phyloP scores from a whole-genome alignment of 2,113 vertebrate genomes.

The Leptobrachium leishanense region DNA sequence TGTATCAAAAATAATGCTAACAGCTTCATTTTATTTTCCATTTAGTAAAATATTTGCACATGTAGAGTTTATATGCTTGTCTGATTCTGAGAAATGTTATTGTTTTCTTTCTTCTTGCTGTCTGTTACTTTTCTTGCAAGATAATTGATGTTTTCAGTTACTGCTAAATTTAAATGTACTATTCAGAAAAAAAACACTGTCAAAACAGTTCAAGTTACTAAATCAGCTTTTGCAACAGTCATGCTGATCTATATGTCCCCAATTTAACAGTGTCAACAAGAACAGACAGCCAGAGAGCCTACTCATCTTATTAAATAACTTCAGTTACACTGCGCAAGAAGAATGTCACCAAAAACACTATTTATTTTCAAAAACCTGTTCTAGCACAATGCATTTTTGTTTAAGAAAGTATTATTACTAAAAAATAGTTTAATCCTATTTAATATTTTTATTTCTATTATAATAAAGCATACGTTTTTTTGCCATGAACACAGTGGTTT shows the following conservation, averaged over 20 bases:
- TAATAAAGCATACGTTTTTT: too few species aligned
- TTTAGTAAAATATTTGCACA: not conserved
- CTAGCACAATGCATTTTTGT: not conserved
- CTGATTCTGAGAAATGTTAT: not conserved
- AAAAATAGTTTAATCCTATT: not conserved
- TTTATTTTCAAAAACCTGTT: not conserved
- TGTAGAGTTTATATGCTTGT: not conserved
- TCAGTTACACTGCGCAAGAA: not conserved
- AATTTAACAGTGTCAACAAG: constrained; percentile 9
- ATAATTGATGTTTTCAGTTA: not conserved
- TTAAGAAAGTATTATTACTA: not conserved
- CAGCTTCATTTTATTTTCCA: not conserved
- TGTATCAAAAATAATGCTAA: constrained; percentile 53
- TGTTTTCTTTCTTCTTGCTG: not conserved
- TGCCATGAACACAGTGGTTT: too few species aligned
- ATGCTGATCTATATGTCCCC: not conserved
- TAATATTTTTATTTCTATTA: too few species aligned
- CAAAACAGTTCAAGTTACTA: constrained; percentile 2
- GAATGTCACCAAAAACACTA: not conserved
- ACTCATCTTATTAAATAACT: not conserved
- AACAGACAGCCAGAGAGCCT: constrained; percentile 1
- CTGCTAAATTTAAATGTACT: constrained; percentile 5
- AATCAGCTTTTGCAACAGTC: constrained; percentile 10
- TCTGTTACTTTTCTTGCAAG: not conserved
- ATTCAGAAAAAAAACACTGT: constrained; percentile 2